These are phyloP conservation scores for Leptodactylus fuscus DNA, from an alignment of 2,113 vertebrate genomes.

Conservation along the genomic window DNA sequence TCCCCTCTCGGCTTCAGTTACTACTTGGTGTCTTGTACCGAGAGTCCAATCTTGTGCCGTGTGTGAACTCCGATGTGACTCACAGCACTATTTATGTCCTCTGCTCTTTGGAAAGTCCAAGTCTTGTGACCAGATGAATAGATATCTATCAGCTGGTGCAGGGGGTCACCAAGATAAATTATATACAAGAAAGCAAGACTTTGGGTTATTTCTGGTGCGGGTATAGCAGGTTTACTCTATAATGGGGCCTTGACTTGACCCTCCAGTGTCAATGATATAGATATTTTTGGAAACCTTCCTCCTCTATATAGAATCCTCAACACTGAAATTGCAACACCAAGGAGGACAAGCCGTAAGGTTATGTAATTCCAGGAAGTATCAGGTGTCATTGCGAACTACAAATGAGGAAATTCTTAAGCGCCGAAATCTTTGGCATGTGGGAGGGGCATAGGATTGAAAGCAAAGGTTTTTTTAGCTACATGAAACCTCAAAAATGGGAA, in stretches of 20 bases:
- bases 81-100: constrained; percentile 38
- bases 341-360: too few relatives aligned
- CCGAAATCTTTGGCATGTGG: too few relatives aligned
- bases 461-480: too few relatives aligned
- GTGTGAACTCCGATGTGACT: constrained; percentile 4
- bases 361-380: too few relatives aligned
- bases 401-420: too few relatives aligned
- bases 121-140: constrained; percentile 24
- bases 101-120: constrained; percentile 6
- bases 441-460: too few relatives aligned
- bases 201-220: background rate
- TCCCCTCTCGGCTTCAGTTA: background rate
- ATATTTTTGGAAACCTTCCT: background rate
- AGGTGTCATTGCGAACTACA: too few relatives aligned
- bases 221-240: background rate
- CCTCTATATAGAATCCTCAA: too few relatives aligned
- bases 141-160: background rate
- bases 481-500: too few relatives aligned
- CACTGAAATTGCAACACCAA: too few relatives aligned
- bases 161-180: background rate
- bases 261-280: background rate
- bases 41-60: background rate
- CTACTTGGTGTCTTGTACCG: background rate
- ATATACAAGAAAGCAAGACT: background rate
- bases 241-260: background rate